Evolutionary conservation across 2,797 vertebrate species (phyloP).

Genomic region (Peromyscus attwateri): DNA sequence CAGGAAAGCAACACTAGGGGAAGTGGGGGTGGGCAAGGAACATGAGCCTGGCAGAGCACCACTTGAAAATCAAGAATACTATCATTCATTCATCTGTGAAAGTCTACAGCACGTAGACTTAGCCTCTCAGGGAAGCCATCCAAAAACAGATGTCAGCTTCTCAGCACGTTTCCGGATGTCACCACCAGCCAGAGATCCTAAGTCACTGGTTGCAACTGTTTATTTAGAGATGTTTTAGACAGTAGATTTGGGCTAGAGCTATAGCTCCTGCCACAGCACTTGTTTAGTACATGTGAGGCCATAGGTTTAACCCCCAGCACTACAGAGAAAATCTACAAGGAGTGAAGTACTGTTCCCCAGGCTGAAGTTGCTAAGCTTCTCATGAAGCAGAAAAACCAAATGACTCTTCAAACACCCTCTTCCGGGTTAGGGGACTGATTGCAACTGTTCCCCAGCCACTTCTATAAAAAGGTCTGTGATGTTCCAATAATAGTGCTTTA

Average conservation of each 20-base stretch:
- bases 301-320: neutral
- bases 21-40: neutral
- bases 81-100: slow-evolving; percentile 4
- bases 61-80: slow-evolving; percentile 4
- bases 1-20: neutral
- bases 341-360: slow-evolving; percentile 60
- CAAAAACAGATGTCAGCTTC: slow-evolving; percentile 51
- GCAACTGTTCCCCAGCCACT: slow-evolving; percentile 48
- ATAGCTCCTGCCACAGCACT: neutral
- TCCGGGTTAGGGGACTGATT: slow-evolving; percentile 60
- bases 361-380: slow-evolving; percentile 62
- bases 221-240: slow-evolving; percentile 19
- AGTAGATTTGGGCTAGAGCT: neutral
- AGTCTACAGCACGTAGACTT: neutral
- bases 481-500: slow-evolving; percentile 61
- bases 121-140: slow-evolving; percentile 14
- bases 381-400: slow-evolving; percentile 66
- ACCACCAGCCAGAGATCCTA: slow-evolving; percentile 61
- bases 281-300: neutral
- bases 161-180: slow-evolving; percentile 44
- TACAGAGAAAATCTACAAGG: slow-evolving; percentile 62
- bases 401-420: slow-evolving; percentile 73
- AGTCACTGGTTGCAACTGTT: slow-evolving; percentile 34
- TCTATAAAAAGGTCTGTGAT: slow-evolving; percentile 73
- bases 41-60: neutral